Conservation (phyloP, 2,797 vertebrate genomes). For the Paedocypris micromegethes region DNA sequence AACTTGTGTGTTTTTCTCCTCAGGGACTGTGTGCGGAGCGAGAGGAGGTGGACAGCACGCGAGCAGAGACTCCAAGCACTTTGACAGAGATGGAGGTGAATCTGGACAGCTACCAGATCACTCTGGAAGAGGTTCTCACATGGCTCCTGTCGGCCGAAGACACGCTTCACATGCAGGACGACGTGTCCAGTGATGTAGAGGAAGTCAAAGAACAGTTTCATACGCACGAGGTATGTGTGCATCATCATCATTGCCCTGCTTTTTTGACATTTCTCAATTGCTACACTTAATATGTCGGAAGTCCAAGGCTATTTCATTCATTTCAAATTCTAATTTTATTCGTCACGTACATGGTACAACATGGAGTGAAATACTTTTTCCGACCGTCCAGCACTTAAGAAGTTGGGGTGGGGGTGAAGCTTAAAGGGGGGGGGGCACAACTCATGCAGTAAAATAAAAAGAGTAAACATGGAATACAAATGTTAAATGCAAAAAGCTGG, state of each 20-base stretch:
- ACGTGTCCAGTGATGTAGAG: constrained; percentile 90
- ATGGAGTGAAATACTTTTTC: no score
- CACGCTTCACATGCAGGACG: constrained; percentile 82
- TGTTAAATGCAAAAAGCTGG: no score
- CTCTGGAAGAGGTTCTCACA: constrained; percentile 93
- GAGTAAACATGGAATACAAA: no score
- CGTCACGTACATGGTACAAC: no score
- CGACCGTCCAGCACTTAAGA: no score
- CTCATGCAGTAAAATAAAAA: no score
- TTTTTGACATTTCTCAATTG: no score
- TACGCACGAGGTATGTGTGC: constrained; percentile 80
- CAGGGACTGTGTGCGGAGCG: constrained; percentile 49
- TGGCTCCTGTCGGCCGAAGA: constrained; percentile 96
- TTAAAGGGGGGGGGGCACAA: no score
- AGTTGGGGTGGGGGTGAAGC: no score
- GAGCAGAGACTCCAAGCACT: constrained; percentile 72
- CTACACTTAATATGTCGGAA: no score
- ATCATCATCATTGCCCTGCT: background rate
- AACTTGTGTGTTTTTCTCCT: background rate
- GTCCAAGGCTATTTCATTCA: no score
- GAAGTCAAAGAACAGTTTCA: constrained; percentile 98
- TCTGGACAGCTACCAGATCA: constrained; percentile 90
- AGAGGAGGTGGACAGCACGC: constrained; percentile 60
- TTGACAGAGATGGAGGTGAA: constrained; percentile 77
- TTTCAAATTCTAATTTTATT: no score